A percentile compares a stretch with the other conserved stretches of the same genome.
Evolutionary conservation across 2,888 invertebrate genomes (phyloP).

Genomic region (Agrenia bidenticulata): DNA sequence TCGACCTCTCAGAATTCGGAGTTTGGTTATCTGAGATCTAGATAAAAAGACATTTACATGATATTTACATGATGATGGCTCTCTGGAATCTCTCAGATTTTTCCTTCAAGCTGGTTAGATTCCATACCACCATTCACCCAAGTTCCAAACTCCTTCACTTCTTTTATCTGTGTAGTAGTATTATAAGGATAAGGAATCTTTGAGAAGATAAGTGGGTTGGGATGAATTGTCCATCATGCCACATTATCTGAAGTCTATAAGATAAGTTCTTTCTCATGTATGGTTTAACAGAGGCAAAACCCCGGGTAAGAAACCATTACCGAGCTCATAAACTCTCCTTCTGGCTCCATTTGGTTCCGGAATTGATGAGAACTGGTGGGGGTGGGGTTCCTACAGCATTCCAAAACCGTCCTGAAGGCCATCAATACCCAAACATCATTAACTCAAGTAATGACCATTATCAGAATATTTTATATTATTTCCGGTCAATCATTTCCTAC

Average conservation of each 20-base stretch:
- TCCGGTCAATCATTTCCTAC: too few species aligned
- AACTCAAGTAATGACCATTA: slow-evolving; percentile 4
- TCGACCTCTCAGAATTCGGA: too few species aligned
- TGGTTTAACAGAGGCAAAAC: slow-evolving; percentile 65
- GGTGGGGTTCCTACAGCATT: slow-evolving; percentile 14
- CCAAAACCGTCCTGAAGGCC: slow-evolving; percentile 24
- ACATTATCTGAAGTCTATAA: neutral
- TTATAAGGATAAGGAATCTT: neutral
- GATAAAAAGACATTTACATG: slow-evolving; percentile 25
- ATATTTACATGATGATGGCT: slow-evolving; percentile 25
- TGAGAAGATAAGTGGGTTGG: too few species aligned
- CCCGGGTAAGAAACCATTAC: slow-evolving; percentile 89
- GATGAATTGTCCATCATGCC: neutral
- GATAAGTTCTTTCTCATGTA: neutral
- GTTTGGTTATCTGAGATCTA: neutral
- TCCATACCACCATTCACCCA: too few species aligned
- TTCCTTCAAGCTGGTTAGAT: too few species aligned
- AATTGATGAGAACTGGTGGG: slow-evolving; percentile 57
- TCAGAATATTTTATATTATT: too few species aligned
- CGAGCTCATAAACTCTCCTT: slow-evolving; percentile 92
- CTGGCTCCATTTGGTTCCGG: slow-evolving; percentile 93
- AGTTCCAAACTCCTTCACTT: too few species aligned
- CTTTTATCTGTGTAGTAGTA: too few species aligned
- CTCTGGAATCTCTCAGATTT: neutral
- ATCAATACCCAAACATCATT: neutral